Conservation (phyloP, 2,888 invertebrate genomes). For the Drosophila greeni region DNA sequence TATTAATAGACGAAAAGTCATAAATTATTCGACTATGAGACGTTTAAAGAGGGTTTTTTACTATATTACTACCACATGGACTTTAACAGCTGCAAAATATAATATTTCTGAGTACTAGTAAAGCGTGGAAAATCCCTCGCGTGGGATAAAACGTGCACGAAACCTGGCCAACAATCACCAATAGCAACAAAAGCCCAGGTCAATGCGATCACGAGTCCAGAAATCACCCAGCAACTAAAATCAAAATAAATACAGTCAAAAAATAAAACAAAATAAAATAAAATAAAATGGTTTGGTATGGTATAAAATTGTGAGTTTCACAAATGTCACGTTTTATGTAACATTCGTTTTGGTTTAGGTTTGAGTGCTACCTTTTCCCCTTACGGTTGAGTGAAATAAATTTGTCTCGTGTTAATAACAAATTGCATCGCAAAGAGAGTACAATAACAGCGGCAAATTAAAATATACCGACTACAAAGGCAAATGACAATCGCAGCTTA, state of each 20-base stretch:
- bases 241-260: slow-evolving; percentile 10
- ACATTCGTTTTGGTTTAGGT: slow-evolving; percentile 35
- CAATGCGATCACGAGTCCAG: slow-evolving; percentile 10
- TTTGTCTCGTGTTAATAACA: slow-evolving; percentile 38
- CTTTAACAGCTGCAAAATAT: neutral
- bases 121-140: slow-evolving; percentile 11
- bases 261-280: slow-evolving; percentile 24
- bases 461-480: slow-evolving; percentile 33
- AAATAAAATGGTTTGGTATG: no score
- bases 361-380: slow-evolving; percentile 5
- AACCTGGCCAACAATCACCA: slow-evolving; percentile 17
- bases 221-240: slow-evolving; percentile 18
- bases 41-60: neutral
- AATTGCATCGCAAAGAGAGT: slow-evolving; percentile 25
- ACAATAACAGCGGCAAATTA: slow-evolving; percentile 23
- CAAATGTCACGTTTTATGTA: slow-evolving; percentile 67
- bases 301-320: slow-evolving; percentile 39
- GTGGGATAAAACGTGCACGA: slow-evolving; percentile 29
- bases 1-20: neutral
- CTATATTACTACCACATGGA: neutral
- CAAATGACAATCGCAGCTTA: slow-evolving; percentile 36
- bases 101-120: neutral
- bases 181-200: slow-evolving; percentile 11
- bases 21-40: neutral
- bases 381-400: slow-evolving; percentile 22